Evolutionary conservation across 2,113 vertebrate genomes (phyloP), one percentile per base, ranked within the genome.

Genomic region (Pseudois nayaur): DNA sequence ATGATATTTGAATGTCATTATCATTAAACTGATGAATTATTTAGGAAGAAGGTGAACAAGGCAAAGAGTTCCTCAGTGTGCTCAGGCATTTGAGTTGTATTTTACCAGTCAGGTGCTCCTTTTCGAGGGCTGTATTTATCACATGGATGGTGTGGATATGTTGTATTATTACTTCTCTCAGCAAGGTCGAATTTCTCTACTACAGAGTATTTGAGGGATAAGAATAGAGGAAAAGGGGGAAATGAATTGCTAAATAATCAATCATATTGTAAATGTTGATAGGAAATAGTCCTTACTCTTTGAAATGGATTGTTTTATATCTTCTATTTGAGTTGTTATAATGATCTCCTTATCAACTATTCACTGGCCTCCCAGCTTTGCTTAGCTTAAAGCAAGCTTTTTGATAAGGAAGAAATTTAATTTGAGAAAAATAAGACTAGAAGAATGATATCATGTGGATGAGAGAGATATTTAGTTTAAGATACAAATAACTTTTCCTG

Each of bases 21-120:
- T 99, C 99, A 98, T 99, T 99, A 99, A 98, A 97, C 98, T 99
- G 98, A 99, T 99, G 98, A 99, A 99, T 99, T 99, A 99, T 99
- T 99, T 98, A 99, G 98, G 96, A 97, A 98, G 98, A 98, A 98
- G 98, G 98, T 99, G 98, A 98, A 97, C 79, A 97, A 98, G 36
- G 27, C 60, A 0, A 95, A 97, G 93, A 98, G 97, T 98, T 98
- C 85, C 83, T 98, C 91, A 84, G 97, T 98, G 98, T 98, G 98
- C 97, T 98, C 98, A 98, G 93, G 98, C 98, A 96, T 98, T 98
- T 98, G 91, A 95, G 97, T 98, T 98, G 97, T 97, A 98, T 98
- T 99, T 98, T 97, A 90, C 98, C 95, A 98, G 98, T 94, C 89
- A 97, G 97, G 95, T 97, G 96, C 95, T 97, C 97, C 91, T 98